Base-by-base conservation (phyloP, 2,113 vertebrate species). In the Urocynchramus pylzowi region DNA sequence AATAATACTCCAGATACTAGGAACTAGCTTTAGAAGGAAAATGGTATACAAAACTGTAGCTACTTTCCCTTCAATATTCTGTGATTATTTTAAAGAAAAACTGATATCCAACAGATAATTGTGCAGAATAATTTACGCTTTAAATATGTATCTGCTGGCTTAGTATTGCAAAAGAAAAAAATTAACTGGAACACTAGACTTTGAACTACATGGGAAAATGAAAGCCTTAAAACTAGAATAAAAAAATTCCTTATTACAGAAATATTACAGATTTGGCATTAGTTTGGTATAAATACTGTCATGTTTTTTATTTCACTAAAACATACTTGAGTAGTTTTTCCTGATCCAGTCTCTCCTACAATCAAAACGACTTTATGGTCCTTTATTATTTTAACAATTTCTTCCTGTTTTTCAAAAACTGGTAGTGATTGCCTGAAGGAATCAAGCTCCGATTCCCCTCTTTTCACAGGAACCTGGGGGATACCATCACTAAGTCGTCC, bases 281-380 rank as follows among this genome's bases (percentile, higher is more conserved):
- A 45, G 20, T 57, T 70, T 87, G 42, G 4, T 30, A 50, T 5
- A 57, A 59, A 87, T 24, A 65, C 8, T 19, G 14, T 45, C 60
- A 47, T 19, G 24, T 44, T 84, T 90, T 74, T 71, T 23, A 88
- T 85, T 82, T 85, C 28, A 90, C 79, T 57, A 47, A 54, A 90
- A 96, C 97, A 73, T 95, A 99, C 99, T 98, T 99, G 99, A 45
- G 99, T 99, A 44, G 99, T 99, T 98, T 99, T 99, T 91, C 99
- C 99, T 63, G 99, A 99, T 88, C 99, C 99, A 9, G 99, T 99
- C 96, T 99, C 99, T 92, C 99, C 99, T 77, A 99, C 87, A 92
- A 99, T 97, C 87, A 99, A 97, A 95, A 99, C 97, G 82, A 99
- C 98, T 91, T 98, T 98, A 97, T 99, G 98, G 26, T 99, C 98